These are phyloP conservation scores for Aricia agestis DNA, from an alignment of 1,140 invertebrate genomes.

Conservation along the genomic window DNA sequence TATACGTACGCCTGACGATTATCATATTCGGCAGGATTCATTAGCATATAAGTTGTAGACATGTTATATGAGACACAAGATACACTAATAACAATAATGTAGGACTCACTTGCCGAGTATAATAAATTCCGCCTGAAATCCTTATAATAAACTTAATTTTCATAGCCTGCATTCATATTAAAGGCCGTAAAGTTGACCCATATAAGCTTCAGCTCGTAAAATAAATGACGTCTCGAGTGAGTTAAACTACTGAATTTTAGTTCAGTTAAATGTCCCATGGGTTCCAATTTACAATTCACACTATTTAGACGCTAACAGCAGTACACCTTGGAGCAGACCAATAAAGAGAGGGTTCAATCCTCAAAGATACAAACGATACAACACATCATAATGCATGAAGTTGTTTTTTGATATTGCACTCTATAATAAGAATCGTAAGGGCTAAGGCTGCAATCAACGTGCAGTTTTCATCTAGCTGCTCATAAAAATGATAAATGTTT, in stretches of 20 bases:
- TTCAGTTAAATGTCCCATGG: background rate
- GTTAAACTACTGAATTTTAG: background rate
- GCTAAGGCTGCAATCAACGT: background rate
- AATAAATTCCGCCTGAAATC: background rate
- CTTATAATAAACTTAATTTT: background rate
- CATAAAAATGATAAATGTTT: background rate
- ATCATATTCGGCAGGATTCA: too few species aligned
- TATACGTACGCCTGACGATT: too few species aligned
- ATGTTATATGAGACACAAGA: too few species aligned
- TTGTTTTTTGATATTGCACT: background rate
- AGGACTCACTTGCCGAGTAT: too few species aligned
- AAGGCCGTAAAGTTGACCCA: background rate
- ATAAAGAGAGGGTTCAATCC: background rate
- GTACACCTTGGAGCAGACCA: background rate
- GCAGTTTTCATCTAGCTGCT: background rate
- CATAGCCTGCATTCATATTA: too few species aligned
- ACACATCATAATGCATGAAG: background rate
- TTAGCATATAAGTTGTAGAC: too few species aligned
- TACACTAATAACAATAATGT: too few species aligned
- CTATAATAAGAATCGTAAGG: background rate
- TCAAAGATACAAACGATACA: background rate
- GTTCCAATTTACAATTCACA: background rate
- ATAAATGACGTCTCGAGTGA: background rate
- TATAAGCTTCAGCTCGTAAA: background rate
- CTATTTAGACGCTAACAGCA: background rate